Base-by-base conservation (phyloP, 2,888 invertebrate species). In the Tachina fera region DNA sequence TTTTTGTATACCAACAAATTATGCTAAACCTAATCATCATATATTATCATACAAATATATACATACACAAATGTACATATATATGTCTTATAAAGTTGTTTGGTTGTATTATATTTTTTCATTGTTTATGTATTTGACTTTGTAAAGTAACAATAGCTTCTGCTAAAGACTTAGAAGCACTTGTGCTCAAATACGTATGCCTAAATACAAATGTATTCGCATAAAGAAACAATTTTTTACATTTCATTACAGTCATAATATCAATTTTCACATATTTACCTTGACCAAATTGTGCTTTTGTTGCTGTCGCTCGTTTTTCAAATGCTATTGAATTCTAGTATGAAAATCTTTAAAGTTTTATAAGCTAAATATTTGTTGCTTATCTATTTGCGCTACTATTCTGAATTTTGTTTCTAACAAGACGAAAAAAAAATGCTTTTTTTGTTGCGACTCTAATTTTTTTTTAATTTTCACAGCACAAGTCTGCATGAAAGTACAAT, bases 181-280 rank as follows among this genome's bases (percentile, higher is more conserved):
- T 78, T 78, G 77, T 61, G 68, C 22, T 70, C 47, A 43, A 49
- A 60, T 51, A 49, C 47, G 41, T 61, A 41, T 19, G 41, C 9
- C 14, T 10, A 41, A 22, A 47, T 76, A 31, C 19, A 16, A 56
- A 56, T 56, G 47, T 47, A 56, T 72, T 75, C 61, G 81, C 74
- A 81, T 61, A 61, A 65, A 60, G 41, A 58, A 45, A 72, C 41
- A 76, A 68, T 39, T 53, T 83, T 80, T 72, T 53, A 67, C 61
- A 67, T 83, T 71, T 68, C 14, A 16, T 67, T 78, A 47, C 60
- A 70, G 71, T 53, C 79, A 80, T 90, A 88, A 88, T 89, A 87
- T 88, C 87, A 88, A 87, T 90, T 89, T 89, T 90, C 88, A 78
- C 86, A 90, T 87, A 90, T 88, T 90, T 89, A 91, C 90, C 90